Percentiles rank a stretch among this genome's conserved stretches.
phyloP scores from a whole-genome alignment of 2,888 invertebrate species.

The Andrena minutula region DNA sequence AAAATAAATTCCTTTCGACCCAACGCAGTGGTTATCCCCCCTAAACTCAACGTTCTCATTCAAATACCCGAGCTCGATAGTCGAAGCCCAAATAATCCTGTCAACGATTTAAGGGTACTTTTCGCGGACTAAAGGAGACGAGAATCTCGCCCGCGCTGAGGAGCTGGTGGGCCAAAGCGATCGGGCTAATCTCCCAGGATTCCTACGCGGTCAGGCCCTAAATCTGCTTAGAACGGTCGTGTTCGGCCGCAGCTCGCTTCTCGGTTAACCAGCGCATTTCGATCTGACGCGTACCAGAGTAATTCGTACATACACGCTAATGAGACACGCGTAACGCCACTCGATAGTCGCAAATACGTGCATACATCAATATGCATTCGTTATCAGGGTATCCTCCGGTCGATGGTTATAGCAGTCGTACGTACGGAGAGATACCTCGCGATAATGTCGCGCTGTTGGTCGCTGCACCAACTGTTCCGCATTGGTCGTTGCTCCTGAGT shows the following conservation, averaged over 20 bases:
- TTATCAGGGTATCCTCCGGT: constrained; percentile 38
- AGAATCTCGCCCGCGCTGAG: not conserved
- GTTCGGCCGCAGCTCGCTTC: constrained; percentile 36
- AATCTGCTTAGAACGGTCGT: constrained; percentile 49
- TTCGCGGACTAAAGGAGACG: not conserved
- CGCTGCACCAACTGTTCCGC: not conserved
- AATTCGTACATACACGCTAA: constrained; percentile 61
- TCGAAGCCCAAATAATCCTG: not conserved
- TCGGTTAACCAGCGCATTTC: constrained; percentile 61
- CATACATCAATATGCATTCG: constrained; percentile 18
- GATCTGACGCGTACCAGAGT: constrained; percentile 58
- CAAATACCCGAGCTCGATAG: too few relatives aligned
- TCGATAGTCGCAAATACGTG: constrained; percentile 54
- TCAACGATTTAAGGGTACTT: not conserved
- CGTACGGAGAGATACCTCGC: constrained; percentile 33
- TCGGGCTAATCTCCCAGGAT: constrained; percentile 23
- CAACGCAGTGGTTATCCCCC: too few relatives aligned
- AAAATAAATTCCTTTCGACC: too few relatives aligned
- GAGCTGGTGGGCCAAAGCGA: not conserved
- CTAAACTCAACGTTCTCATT: too few relatives aligned
- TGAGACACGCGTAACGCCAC: constrained; percentile 58
- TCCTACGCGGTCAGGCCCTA: constrained; percentile 9
- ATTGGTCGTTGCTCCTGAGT: not conserved
- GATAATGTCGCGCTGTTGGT: constrained; percentile 34
- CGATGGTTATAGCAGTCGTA: constrained; percentile 48